Conservation (phyloP, 1,140 invertebrate genomes). For the Hycleus phaleratus region DNA sequence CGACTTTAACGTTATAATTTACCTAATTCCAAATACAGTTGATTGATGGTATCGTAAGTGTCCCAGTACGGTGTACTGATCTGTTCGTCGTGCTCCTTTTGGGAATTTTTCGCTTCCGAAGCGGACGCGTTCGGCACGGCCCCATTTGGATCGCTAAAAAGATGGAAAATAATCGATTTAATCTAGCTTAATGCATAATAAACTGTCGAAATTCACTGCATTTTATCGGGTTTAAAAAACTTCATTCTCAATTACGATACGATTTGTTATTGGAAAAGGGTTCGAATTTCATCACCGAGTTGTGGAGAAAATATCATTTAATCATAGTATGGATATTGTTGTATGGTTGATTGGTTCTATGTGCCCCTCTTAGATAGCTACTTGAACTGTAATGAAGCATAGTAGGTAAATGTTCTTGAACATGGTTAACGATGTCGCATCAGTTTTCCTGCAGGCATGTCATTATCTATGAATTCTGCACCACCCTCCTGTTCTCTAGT, state of each 20-base stretch:
- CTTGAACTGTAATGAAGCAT: constrained; percentile 13
- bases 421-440: constrained; percentile 8
- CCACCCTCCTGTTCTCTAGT: too few relatives aligned
- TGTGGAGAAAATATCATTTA: too few relatives aligned
- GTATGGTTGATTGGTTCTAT: too few relatives aligned
- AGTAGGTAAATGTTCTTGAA: constrained; percentile 3
- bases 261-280: too few relatives aligned
- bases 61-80: constrained; percentile 66
- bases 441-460: constrained; percentile 11
- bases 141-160: constrained; percentile 61
- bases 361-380: background rate
- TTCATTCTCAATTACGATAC: too few relatives aligned
- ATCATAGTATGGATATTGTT: too few relatives aligned
- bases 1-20: constrained; percentile 25
- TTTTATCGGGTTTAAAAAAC: too few relatives aligned
- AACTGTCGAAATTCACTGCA: background rate
- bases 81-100: constrained; percentile 28
- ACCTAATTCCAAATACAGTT: constrained; percentile 78
- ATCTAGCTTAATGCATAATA: background rate
- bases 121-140: constrained; percentile 33
- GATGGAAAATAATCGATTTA: constrained; percentile 8
- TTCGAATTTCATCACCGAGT: too few relatives aligned
- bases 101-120: constrained; percentile 25
- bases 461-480: constrained; percentile 10
- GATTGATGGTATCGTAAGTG: constrained; percentile 81